Base-by-base conservation (phyloP, 2,113 vertebrate species). In the Trichomycterus rosablanca region DNA sequence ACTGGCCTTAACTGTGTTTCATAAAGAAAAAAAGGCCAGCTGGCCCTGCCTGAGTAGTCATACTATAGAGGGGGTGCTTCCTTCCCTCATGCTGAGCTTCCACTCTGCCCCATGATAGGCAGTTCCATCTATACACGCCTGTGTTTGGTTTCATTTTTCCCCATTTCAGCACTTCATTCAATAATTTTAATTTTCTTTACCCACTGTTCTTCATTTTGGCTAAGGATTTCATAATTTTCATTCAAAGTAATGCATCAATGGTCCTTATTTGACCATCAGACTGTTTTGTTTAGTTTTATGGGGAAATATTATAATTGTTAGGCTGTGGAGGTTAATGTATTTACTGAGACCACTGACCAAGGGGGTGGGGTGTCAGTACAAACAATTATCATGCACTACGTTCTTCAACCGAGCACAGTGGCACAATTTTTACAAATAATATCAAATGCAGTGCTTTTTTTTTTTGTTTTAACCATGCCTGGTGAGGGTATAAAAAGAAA, bases 21-120 rank as follows among this genome's bases (percentile, higher is more conserved):
- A 55, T 52, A 57, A 18, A 37, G 52, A 40, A 43, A 43, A 19
- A 37, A 45, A 55, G 67, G 70, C 66, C 66, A 68, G 66, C 66
- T 68, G 66, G 66, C 58, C 28, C 51, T 64, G 43, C 62, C 30
- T 48, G 42, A 55, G 28, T 23, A 46, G 20, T 55, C 40, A 28
- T 64, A 46, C 48, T 51, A 42, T 55, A 14, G 42, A 55, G 51
- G 51, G 55, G 53, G 28, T 23, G 51, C 19, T 64, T 42, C 34
- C 46, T 64, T 10, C 20, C 28, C 16, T 55, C 62, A 16, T 56
- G 42, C 62, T 64, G 62, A 14, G 42, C 20, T 45, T 35, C 42
- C 28, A 37, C 51, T 64, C 42, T 20, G 28, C 9, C 19, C 22
- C 28, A 32, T 22, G 61, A 35, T 46, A 55, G 23, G 62, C 11